Conservation (phyloP, 1,140 invertebrate genomes). For the Vollenhovia emeryi region DNA sequence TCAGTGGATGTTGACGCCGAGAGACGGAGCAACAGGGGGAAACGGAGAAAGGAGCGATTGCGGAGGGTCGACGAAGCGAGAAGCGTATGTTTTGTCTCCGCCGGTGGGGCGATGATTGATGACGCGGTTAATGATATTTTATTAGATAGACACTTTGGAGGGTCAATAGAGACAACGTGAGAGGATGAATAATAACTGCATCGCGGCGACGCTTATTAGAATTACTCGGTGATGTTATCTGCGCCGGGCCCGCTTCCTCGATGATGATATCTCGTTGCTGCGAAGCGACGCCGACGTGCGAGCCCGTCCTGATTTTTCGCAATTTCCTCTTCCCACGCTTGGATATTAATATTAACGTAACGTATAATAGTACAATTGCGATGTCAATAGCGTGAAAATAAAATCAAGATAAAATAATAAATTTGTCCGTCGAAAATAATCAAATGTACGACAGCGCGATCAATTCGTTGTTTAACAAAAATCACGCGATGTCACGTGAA, state of each 20-base stretch:
- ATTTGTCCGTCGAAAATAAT: not conserved
- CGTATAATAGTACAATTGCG: not conserved
- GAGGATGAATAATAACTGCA: constrained; percentile 77
- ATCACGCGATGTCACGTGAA: not conserved
- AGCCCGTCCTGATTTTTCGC: not conserved
- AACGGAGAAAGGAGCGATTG: constrained; percentile 54
- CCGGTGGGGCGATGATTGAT: constrained; percentile 76
- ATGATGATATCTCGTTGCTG: not conserved
- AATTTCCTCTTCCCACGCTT: not conserved
- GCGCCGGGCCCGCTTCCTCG: not conserved
- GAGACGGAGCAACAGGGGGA: not conserved
- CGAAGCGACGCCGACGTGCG: not conserved
- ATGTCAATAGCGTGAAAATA: not conserved
- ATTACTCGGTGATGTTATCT: constrained; percentile 72
- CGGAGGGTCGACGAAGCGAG: constrained; percentile 51
- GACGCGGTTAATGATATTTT: constrained; percentile 79
- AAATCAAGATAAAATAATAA: not conserved
- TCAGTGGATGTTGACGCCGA: constrained; percentile 1
- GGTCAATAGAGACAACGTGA: constrained; percentile 75
- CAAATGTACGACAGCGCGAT: not conserved
- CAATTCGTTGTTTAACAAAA: not conserved
- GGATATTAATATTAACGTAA: not conserved
- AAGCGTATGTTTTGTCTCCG: constrained; percentile 76
- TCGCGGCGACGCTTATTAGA: constrained; percentile 75
- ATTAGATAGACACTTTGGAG: constrained; percentile 77